Evolutionary conservation across 2,113 vertebrate genomes (phyloP).

Genomic region (Tonatia bakeri): DNA sequence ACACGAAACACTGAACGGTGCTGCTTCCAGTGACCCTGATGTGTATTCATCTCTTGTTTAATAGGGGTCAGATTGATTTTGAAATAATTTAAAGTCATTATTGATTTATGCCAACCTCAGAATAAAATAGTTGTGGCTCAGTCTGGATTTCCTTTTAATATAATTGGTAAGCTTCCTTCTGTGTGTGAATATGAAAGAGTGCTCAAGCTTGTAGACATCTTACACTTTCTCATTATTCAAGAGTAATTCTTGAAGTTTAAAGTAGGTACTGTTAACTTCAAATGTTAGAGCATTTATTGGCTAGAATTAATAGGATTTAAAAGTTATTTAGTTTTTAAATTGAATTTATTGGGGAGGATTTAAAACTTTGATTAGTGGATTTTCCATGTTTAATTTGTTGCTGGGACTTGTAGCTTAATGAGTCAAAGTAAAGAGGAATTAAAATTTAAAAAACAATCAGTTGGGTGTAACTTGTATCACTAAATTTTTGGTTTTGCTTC

Average conservation of each 20-base stretch:
- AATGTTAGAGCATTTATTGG: background rate
- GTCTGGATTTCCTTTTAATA: background rate
- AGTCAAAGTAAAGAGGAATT: background rate
- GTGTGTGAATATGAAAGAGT: background rate
- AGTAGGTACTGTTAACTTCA: background rate
- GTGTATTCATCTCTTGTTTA: background rate
- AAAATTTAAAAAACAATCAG: background rate
- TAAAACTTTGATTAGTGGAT: background rate
- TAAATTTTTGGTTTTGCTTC: slow-evolving; percentile 20
- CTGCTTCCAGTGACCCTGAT: background rate
- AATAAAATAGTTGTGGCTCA: background rate
- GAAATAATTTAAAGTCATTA: background rate
- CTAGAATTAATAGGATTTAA: slow-evolving; percentile 22
- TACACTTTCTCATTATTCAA: background rate
- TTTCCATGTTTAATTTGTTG: slow-evolving; percentile 20
- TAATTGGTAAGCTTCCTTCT: background rate
- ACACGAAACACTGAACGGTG: background rate
- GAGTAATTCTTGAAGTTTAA: slow-evolving; percentile 25
- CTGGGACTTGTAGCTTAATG: background rate
- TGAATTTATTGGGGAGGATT: background rate
- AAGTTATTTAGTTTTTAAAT: background rate
- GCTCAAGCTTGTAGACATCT: background rate
- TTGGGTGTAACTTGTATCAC: background rate
- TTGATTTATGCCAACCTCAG: background rate
- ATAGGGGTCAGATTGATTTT: background rate